Conservation (phyloP, 2,113 vertebrate species). For the Scomber scombrus region DNA sequence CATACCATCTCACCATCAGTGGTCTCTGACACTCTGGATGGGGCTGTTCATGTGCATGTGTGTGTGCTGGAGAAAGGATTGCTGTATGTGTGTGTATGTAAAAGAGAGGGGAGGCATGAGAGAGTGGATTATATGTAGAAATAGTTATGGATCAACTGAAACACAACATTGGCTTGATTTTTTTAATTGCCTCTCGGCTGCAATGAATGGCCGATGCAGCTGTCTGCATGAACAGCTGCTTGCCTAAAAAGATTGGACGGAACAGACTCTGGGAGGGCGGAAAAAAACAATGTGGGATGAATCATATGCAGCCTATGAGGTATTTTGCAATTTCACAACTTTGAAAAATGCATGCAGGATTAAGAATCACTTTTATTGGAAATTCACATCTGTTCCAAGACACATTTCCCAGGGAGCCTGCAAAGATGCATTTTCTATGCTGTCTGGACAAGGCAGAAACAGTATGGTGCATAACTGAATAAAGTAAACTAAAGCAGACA, state of each 20-base stretch:
- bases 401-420: constrained; percentile 70
- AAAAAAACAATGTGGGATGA: constrained; percentile 69
- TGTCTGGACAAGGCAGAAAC: constrained; percentile 56
- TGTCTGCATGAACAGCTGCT: constrained; percentile 86
- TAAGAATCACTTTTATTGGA: constrained; percentile 74
- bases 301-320: constrained; percentile 69
- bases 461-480: constrained; percentile 37
- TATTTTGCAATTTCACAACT: constrained; percentile 78
- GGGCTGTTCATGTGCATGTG: constrained; percentile 44
- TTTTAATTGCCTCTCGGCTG: constrained; percentile 77
- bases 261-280: constrained; percentile 53
- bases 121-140: constrained; percentile 81
- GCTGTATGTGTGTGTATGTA: constrained; percentile 43
- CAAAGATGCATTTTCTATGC: constrained; percentile 67
- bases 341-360: constrained; percentile 75
- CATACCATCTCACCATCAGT: constrained; percentile 36
- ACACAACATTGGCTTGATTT: constrained; percentile 85
- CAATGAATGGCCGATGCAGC: constrained; percentile 81
- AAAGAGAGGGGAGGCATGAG: constrained; percentile 62
- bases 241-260: constrained; percentile 71
- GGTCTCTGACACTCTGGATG: constrained; percentile 37
- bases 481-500: constrained; percentile 54
- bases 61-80: constrained; percentile 34
- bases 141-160: constrained; percentile 86
- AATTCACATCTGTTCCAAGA: constrained; percentile 71